These are phyloP conservation scores for Tenthredo livida DNA, from an alignment of 2,888 invertebrate genomes.

Conservation along the genomic window DNA sequence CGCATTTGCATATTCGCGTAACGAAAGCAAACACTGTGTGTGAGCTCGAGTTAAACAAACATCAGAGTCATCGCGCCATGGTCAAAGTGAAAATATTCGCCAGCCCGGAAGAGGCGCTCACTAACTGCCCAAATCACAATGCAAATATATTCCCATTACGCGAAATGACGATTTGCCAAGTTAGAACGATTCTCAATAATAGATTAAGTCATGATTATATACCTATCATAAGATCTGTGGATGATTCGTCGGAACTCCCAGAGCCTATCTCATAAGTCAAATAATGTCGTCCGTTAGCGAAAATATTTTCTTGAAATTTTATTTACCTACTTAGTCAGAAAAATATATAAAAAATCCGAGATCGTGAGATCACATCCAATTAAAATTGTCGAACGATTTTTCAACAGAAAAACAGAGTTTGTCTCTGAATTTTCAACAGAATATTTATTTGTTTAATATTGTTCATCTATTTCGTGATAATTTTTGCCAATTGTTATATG, in stretches of 20 bases:
- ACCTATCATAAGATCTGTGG: background rate
- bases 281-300: background rate
- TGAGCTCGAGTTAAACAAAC: constrained; percentile 35
- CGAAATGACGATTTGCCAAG: background rate
- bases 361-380: background rate
- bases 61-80: constrained; percentile 42
- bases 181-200: background rate
- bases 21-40: constrained; percentile 44
- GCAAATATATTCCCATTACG: constrained; percentile 24
- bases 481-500: background rate
- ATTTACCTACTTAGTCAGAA: background rate
- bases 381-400: background rate
- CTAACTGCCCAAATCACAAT: constrained; percentile 16
- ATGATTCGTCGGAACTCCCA: background rate
- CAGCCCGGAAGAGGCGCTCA: constrained; percentile 27
- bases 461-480: background rate
- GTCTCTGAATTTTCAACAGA: background rate
- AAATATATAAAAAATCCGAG: background rate
- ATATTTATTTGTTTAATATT: background rate
- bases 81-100: constrained; percentile 43
- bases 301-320: background rate
- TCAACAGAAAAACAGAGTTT: background rate
- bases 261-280: background rate
- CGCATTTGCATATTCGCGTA: constrained; percentile 50
- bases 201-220: background rate